Percentiles rank a stretch among this genome's conserved stretches.
Conservation (phyloP, 1,140 invertebrate species). For the Leptopilina boulardi region DNA sequence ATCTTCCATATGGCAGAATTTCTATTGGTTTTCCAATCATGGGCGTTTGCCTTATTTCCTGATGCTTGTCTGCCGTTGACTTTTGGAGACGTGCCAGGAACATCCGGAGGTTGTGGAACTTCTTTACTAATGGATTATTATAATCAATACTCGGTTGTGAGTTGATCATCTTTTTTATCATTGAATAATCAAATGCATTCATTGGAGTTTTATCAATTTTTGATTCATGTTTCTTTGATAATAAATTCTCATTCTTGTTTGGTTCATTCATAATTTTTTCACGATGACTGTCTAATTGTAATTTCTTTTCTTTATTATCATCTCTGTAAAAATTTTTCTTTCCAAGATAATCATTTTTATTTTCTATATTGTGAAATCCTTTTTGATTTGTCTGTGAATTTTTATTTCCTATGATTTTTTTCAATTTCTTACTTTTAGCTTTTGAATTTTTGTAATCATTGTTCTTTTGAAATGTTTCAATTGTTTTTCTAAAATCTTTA, state of each 20-base stretch:
- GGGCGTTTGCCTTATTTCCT: background rate
- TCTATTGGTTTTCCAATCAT: background rate
- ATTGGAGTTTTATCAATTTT: background rate
- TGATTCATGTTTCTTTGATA: background rate
- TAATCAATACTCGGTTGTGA: background rate
- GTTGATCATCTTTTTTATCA: background rate
- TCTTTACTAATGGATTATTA: background rate
- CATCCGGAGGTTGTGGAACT: constrained; percentile 5
- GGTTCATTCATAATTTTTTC: too few species aligned
- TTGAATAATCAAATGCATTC: background rate
- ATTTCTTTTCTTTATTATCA: too few species aligned
- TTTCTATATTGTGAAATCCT: too few species aligned
- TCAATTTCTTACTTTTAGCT: too few species aligned
- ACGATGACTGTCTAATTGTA: too few species aligned
- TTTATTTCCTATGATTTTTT: too few species aligned
- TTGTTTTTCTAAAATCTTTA: too few species aligned
- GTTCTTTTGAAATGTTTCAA: too few species aligned
- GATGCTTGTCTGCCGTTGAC: background rate
- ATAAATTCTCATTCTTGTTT: background rate
- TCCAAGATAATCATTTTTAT: too few species aligned
- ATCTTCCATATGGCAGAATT: background rate
- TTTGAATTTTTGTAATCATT: too few species aligned
- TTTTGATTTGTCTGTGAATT: too few species aligned
- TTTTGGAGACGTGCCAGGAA: background rate
- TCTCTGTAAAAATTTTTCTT: too few species aligned